phyloP scores from a whole-genome alignment of 2,113 vertebrate species.

The Balaeniceps rex region DNA sequence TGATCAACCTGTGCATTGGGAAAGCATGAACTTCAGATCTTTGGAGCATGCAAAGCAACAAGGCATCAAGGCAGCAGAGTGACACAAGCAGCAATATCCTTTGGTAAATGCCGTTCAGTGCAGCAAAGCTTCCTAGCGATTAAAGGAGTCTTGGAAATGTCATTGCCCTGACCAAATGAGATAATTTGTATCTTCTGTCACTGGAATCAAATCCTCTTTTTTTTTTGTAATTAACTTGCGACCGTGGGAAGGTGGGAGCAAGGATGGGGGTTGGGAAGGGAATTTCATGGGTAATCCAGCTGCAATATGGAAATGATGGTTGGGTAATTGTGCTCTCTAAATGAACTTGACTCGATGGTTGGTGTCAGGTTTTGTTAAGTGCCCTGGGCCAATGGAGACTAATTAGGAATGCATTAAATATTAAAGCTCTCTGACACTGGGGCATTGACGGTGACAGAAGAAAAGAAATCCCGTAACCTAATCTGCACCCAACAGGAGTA shows the following conservation, averaged over 20 bases:
- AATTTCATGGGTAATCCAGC: constrained; percentile 53
- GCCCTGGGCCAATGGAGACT: constrained; percentile 76
- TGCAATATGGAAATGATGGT: constrained; percentile 59
- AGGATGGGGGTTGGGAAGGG: constrained; percentile 8
- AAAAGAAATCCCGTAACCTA: constrained; percentile 79
- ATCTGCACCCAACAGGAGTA: constrained; percentile 77
- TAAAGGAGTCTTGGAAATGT: constrained; percentile 57
- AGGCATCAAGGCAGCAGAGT: background rate
- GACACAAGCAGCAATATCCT: background rate
- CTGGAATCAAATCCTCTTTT: constrained; percentile 26
- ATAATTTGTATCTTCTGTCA: constrained; percentile 60
- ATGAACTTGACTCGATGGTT: constrained; percentile 76
- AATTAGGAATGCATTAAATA: constrained; percentile 84
- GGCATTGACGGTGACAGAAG: constrained; percentile 74
- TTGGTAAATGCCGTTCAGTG: background rate
- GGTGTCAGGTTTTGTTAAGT: constrained; percentile 80
- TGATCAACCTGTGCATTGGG: background rate
- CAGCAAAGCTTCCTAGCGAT: constrained; percentile 14
- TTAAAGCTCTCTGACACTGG: constrained; percentile 78
- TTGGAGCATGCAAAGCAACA: background rate
- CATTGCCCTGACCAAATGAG: constrained; percentile 57
- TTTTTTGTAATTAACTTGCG: constrained; percentile 47
- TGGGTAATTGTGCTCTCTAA: constrained; percentile 76
- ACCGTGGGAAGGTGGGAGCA: constrained; percentile 13
- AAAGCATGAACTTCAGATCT: background rate